Conservation (phyloP, 2,797 vertebrate genomes). For the Phrynocephalus guinanensis region DNA sequence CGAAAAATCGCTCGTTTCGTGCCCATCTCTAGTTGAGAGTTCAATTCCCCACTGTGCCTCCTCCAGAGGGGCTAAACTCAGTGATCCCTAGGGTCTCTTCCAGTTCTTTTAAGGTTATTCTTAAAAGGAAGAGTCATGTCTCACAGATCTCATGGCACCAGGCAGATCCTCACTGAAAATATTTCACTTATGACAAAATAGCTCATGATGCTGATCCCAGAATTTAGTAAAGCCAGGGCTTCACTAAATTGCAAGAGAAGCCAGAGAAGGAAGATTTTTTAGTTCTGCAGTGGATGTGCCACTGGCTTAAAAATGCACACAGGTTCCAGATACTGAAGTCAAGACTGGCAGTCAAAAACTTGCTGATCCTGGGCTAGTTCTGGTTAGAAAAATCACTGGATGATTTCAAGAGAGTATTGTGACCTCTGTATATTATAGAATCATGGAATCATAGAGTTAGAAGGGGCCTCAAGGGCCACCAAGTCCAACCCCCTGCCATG, state of each 20-base stretch:
- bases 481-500: too few relatives aligned
- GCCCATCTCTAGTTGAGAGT: too few relatives aligned
- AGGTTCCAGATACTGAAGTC: background rate
- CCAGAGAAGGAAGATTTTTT: background rate
- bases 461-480: too few relatives aligned
- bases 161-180: background rate
- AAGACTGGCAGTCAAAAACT: background rate
- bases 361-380: background rate
- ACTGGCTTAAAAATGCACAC: background rate
- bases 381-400: constrained; percentile 7
- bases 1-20: too few relatives aligned
- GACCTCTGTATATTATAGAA: constrained; percentile 37
- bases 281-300: too few relatives aligned
- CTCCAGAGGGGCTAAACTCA: too few relatives aligned
- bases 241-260: too few relatives aligned
- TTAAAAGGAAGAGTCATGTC: too few relatives aligned
- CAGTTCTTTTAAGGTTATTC: too few relatives aligned
- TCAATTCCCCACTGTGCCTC: too few relatives aligned
- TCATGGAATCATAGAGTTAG: too few relatives aligned
- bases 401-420: constrained; percentile 62
- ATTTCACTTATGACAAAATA: constrained; percentile 4
- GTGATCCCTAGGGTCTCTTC: too few relatives aligned
- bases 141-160: background rate
- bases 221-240: background rate
- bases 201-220: background rate